Percentiles rank a stretch among this genome's conserved stretches.
Evolutionary conservation across 2,888 invertebrate species (phyloP).

Genomic region (Trissonchulus sp.): DNA sequence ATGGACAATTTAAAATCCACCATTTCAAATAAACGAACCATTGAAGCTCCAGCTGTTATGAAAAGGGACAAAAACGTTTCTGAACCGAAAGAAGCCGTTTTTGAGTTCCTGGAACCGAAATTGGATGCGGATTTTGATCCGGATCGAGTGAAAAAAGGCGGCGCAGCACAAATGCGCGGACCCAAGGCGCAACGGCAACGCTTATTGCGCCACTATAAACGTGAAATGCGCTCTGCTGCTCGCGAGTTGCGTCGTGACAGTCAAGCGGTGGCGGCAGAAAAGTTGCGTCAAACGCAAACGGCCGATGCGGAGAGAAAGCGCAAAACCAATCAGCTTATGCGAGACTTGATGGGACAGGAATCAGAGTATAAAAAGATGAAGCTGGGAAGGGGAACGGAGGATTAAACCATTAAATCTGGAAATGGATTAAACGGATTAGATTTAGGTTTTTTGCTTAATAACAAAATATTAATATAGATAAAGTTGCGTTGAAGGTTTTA

Average conservation of each 20-base stretch:
- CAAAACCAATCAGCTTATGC: neutral
- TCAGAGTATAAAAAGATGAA: constrained; percentile 4
- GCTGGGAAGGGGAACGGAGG: no score
- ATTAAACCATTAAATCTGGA: no score
- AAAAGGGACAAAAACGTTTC: no score
- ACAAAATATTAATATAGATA: no score
- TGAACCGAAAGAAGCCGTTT: no score
- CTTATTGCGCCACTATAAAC: neutral
- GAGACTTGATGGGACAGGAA: neutral
- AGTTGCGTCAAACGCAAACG: neutral
- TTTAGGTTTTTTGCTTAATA: no score
- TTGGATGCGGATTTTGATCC: neutral
- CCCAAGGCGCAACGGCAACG: neutral
- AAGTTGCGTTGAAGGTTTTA: no score
- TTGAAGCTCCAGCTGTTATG: no score
- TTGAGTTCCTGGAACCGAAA: neutral
- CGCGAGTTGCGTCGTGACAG: neutral
- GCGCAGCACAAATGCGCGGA: neutral
- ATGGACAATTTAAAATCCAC: no score
- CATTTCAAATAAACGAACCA: no score
- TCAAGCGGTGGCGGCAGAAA: neutral
- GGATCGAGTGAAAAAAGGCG: neutral
- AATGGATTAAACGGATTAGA: no score
- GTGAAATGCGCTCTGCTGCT: neutral
- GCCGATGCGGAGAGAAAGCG: neutral